Base-by-base conservation (phyloP, 1,140 invertebrate species). In the Hypothenemus hampei region DNA sequence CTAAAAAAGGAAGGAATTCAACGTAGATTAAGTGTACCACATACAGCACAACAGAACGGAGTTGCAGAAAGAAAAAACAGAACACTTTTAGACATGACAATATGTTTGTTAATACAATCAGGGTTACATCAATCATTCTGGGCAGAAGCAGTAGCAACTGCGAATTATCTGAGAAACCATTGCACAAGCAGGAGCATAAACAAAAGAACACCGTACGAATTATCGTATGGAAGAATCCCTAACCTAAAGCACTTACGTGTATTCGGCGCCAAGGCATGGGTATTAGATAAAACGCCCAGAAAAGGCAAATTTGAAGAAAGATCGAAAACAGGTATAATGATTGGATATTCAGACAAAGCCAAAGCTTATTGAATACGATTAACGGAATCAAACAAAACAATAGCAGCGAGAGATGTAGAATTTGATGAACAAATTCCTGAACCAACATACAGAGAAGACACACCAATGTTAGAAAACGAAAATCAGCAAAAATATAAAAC, bases 41-140 rank as follows among this genome's bases (percentile, higher is more conserved):
- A 76, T 46, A 66, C 67, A n/a, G 72, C 72, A 29, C 49, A 75
- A 43, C 69, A 74, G 51, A 77, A 77, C 65, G 73, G 70, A 11
- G 59, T 70, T 5, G 62, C 66, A 29, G 72, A 76, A 40, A 22
- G 67, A 44, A 37, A 43, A n/a, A 71, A 69, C 31, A 22, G 68
- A 44, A 68, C 69, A 10, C 50, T 69, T 6, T 31, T 65, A 16
- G 69, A 70, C 39, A 65, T 57, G 37, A 54, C 60, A n/a, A 33
- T 65, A 15, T 56, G 53, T 8, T 61, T 68, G 58, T 19, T 67
- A n/a, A n/a, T 39, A 16, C 60, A 61, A 72, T 58, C 20, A 57
- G 23, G 75, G 72, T 64, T 65, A 72, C 4, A 54, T 49, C 58
- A 57, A 31, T 49, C 59, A 16, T 49, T 70, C 4, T 72, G 66